These are phyloP conservation scores for Strongylocentrotus purpuratus DNA, from an alignment of 35 echinoderm and acorn worm genomes.

Conservation along the genomic window DNA sequence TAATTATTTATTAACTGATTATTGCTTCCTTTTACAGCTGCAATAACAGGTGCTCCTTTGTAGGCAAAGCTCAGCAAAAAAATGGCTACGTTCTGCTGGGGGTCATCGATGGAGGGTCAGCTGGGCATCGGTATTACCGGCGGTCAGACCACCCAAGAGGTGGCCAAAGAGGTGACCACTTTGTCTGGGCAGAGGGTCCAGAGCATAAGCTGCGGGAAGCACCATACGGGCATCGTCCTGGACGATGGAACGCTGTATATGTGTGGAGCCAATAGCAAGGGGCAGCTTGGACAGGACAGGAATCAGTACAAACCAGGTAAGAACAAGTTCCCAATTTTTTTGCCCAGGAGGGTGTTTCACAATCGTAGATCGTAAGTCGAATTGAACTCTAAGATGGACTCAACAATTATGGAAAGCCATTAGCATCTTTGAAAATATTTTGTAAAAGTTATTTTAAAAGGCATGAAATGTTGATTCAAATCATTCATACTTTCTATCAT, in stretches of 20 bases:
- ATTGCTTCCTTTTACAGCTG: not conserved
- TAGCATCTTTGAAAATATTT: no score
- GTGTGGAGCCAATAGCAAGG: slow-evolving; percentile 82
- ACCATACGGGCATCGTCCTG: slow-evolving; percentile 73
- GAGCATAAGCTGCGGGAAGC: slow-evolving; percentile 67
- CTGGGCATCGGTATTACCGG: not conserved
- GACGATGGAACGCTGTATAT: slow-evolving; percentile 85
- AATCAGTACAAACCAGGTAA: slow-evolving; percentile 22
- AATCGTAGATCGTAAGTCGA: no score
- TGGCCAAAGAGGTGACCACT: slow-evolving; percentile 13
- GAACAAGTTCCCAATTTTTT: not conserved
- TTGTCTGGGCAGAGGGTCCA: slow-evolving; percentile 22
- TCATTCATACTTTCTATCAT: no score
- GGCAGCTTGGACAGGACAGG: slow-evolving; percentile 85
- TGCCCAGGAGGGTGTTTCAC: no score
- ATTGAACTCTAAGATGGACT: no score
- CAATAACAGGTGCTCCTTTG: not conserved
- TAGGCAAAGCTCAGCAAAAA: not conserved
- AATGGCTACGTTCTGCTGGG: slow-evolving; percentile 35
- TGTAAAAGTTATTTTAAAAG: no score
- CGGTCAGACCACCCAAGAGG: not conserved
- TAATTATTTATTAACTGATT: not conserved
- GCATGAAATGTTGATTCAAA: no score
- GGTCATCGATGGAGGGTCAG: slow-evolving; percentile 28
- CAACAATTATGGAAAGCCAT: no score